Evolutionary conservation across 2,888 invertebrate species (phyloP), one percentile per base, ranked within the genome.

Genomic region (Hetaerina titia): DNA sequence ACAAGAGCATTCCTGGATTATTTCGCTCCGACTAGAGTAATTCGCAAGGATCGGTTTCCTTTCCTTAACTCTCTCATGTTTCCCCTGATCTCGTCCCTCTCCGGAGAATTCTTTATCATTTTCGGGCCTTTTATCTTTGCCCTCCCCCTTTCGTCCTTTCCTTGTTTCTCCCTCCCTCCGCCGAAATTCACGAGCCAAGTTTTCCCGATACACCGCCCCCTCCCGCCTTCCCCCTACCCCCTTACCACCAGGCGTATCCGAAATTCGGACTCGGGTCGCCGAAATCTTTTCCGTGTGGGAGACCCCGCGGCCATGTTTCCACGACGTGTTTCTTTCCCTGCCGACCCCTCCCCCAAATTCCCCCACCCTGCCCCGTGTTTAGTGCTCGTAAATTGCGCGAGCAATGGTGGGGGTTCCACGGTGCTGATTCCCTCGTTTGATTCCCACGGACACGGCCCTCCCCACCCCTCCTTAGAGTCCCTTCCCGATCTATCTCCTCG

Each of bases 351-450:
- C 69, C 22, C 15, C 19, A 22, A 8, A 0, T 69, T 69, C 69
- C 22, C 22, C 19, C n/a, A 25, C 25, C 11, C 81, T 81, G 9
- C 81, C n/a, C 15, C 81, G 22, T 81, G 31, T 81, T 81, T 81
- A 81, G 81, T n/a, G 31, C 81, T 69, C 81, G 31, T 81, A 81
- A 81, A 31, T 81, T 31, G 81, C 31, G 15, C 19, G 19, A 25
- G 81, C 1, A 31, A 15, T 31, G 31, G 25, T 15, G 13, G 31
- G n/a, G n/a, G 7, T n/a, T 69, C 31, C 69, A 9, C 5, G 81
- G 31, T 31, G 81, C 81, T 81, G 81, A 81, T 81, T 31, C 31
- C 81, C 81, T 81, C 81, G 31, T 81, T 31, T 81, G 81, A 81
- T 81, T 81, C 81, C 69, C 69, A 17, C 9, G 69, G n/a, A n/a